Conservation (phyloP, 2,888 invertebrate species). For the Eristalinus aeneus region DNA sequence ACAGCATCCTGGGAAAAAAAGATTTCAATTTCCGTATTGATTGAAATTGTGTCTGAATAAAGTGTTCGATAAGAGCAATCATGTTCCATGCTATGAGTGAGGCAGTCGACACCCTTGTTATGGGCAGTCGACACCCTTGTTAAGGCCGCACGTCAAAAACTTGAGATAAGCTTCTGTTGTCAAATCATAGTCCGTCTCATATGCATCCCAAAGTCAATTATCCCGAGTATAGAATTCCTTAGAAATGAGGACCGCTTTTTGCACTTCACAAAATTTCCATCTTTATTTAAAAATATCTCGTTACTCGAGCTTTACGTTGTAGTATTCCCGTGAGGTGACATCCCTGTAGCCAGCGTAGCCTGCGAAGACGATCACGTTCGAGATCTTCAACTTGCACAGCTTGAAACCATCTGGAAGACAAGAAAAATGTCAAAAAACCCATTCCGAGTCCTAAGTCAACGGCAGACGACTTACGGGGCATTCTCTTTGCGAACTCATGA, state of each 20-base stretch:
- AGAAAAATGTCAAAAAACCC: not conserved
- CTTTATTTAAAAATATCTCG: not conserved
- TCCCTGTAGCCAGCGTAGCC: conserved; percentile 18
- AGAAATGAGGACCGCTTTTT: not conserved
- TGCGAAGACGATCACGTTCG: conserved; percentile 26
- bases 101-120: no score
- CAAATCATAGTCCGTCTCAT: no score
- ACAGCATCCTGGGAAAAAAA: no score
- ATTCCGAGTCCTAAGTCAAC: not conserved
- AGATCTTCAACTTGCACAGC: conserved; percentile 53
- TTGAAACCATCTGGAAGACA: conserved; percentile 29
- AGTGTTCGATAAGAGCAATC: no score
- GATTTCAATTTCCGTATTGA: no score
- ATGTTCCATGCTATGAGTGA: no score
- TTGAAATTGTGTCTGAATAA: no score
- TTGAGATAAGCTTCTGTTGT: no score
- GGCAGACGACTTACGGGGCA: conserved; percentile 26
- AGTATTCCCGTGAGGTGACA: conserved; percentile 13
- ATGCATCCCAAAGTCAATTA: no score
- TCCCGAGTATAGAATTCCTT: no score
- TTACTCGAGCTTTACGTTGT: not conserved
- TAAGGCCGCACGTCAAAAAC: no score
- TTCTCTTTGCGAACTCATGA: conserved; percentile 10
- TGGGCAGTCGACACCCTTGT: no score
- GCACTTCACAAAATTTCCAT: not conserved